Evolutionary conservation across 2,113 vertebrate species (phyloP).

Genomic region (Salvator merianae): DNA sequence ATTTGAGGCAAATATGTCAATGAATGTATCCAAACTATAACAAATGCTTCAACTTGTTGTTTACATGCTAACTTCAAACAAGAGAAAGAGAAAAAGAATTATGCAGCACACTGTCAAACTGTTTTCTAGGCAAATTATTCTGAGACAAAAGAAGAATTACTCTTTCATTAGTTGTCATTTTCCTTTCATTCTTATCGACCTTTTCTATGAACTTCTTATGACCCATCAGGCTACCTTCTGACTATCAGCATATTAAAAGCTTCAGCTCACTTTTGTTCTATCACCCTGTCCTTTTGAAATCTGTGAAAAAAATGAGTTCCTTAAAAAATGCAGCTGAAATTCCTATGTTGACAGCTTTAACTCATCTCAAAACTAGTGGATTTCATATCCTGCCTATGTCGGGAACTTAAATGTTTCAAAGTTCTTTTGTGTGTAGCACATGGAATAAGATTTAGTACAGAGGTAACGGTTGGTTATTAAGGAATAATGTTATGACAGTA

Average conservation of each 20-base stretch:
- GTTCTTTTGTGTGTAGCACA: conserved; percentile 22
- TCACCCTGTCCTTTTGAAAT: conserved; percentile 25
- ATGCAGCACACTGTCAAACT: background rate
- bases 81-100: background rate
- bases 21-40: background rate
- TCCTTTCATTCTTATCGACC: conserved; percentile 16
- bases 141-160: background rate
- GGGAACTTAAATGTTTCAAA: background rate
- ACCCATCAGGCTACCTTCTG: conserved; percentile 7
- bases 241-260: conserved; percentile 23
- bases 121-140: conserved; percentile 20
- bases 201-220: conserved; percentile 29
- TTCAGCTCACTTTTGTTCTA: conserved; percentile 9
- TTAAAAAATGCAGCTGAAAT: conserved; percentile 32
- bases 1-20: background rate
- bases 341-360: conserved; percentile 48
- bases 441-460: background rate
- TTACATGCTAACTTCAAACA: background rate
- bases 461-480: conserved; percentile 20
- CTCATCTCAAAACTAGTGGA: conserved; percentile 1
- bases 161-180: conserved; percentile 37
- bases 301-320: conserved; percentile 33
- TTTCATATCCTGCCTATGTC: conserved; percentile 20
- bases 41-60: background rate
- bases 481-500: background rate